Base-by-base conservation (phyloP, 2,113 vertebrate species). In the Poecilia latipinna region DNA sequence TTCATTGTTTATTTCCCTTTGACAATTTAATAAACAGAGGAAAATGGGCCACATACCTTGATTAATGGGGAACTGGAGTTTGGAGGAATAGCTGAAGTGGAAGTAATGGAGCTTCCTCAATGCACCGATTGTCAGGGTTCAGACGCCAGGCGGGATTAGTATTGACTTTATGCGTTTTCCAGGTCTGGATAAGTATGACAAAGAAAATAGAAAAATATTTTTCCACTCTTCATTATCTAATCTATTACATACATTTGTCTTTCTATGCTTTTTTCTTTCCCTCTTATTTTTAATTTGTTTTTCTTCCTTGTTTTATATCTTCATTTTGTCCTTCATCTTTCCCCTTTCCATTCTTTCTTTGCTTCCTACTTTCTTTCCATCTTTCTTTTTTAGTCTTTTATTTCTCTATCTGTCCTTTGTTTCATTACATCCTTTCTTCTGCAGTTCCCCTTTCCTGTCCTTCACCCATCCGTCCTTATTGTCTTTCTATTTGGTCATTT, bases 1-100 rank as follows among this genome's bases (percentile, higher is more conserved):
- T 29, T 67, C 69, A 79, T 79, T 77, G 77, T 74, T 82, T 73
- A 77, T 87, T 82, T 65, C 75, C 70, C 63, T 6, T 57, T 83
- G 77, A 80, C 65, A 68, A 68, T 83, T 79, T 75, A 74, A 85
- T 80, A 77, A 83, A 80, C 39, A 32, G 19, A 68, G 60, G 60
- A 68, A 84, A 88, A 85, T 75, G 31, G 22, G 31, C 32, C 66
- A 37, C 35, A 66, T 61, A 65, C 35, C 66, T 65, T 82, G 74
- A 77, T 79, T 78, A 81, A 85, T 24, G 73, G 72, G 54, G 15
- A 33, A 60, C 57, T 62, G 42, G 32, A 65, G 60, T 61, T 71
- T 35, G 66, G 54, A 60, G 42, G 61, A 60, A 35, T 74, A 70
- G 28, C 24, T 28, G 61, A 39, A 62, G 44, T 37, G 64, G 35